Conservation (phyloP, 2,888 invertebrate species). For the Microdon myrmicae region DNA sequence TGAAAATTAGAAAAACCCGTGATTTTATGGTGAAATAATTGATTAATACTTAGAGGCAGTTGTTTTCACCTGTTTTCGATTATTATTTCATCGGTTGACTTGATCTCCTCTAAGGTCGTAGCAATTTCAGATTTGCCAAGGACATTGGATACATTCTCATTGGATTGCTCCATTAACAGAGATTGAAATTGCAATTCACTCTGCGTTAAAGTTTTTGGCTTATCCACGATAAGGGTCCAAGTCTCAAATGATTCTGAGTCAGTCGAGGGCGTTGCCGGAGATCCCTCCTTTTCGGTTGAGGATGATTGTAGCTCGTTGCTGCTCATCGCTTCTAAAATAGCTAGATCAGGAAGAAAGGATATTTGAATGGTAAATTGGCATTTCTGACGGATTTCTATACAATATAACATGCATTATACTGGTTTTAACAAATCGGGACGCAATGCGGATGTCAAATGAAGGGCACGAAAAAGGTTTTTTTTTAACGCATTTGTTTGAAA, state of each 20-base stretch:
- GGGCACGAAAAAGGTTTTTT: too few relatives aligned
- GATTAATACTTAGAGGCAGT: slow-evolving; percentile 4
- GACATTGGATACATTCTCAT: slow-evolving; percentile 17
- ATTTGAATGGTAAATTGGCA: too few relatives aligned
- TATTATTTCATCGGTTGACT: slow-evolving; percentile 8
- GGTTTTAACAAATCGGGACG: too few relatives aligned
- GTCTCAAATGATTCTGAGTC: slow-evolving; percentile 59
- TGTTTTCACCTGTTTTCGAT: slow-evolving; percentile 14
- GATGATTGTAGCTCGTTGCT: slow-evolving; percentile 25
- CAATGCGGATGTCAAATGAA: too few relatives aligned
- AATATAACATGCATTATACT: too few relatives aligned
- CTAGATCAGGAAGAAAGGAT: too few relatives aligned
- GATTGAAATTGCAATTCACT: slow-evolving; percentile 16
- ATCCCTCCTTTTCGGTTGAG: slow-evolving; percentile 22
- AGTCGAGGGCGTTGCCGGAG: slow-evolving; percentile 56
- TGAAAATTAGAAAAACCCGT: too few relatives aligned
- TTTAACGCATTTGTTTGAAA: too few relatives aligned
- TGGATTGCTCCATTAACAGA: slow-evolving; percentile 25
- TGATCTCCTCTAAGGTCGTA: slow-evolving; percentile 68
- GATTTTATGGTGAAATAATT: too few relatives aligned
- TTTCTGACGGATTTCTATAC: too few relatives aligned
- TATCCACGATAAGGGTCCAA: slow-evolving; percentile 62
- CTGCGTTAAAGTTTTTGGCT: slow-evolving; percentile 30
- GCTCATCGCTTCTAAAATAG: slow-evolving; percentile 16
- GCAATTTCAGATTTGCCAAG: slow-evolving; percentile 1